phyloP scores from a whole-genome alignment of 2,113 vertebrate genomes.

The Corythornis vintsioides region DNA sequence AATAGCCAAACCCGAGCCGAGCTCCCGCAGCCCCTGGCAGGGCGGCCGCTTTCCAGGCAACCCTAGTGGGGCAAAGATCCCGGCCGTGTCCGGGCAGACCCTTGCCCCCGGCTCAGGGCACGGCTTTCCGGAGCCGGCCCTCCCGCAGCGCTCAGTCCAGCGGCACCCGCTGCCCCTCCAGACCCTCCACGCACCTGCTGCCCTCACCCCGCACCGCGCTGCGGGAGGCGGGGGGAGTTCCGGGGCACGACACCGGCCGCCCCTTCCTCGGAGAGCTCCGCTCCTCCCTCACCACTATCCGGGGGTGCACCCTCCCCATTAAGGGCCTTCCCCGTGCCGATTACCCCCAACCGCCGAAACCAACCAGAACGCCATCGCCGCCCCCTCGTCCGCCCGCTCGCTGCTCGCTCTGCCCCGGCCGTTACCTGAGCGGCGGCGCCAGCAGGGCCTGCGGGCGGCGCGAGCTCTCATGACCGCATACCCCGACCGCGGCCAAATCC shows the following conservation, averaged over 20 bases:
- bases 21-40: not conserved
- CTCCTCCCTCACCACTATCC: not conserved
- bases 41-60: not conserved
- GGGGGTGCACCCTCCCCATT: not conserved
- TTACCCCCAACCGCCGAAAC: too few relatives aligned
- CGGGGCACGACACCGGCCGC: not conserved
- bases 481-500: not conserved
- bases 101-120: not conserved
- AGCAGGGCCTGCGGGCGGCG: slow-evolving; percentile 6
- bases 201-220: not conserved
- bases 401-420: not conserved
- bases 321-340: not conserved
- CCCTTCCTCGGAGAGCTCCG: not conserved
- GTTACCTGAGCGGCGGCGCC: slow-evolving; percentile 49
- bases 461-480: slow-evolving; percentile 15
- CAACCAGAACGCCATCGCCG: not conserved
- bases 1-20: not conserved
- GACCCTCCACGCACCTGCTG: not conserved
- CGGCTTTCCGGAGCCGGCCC: not conserved
- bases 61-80: not conserved
- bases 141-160: not conserved
- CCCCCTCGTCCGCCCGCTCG: not conserved
- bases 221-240: too few relatives aligned
- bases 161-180: not conserved
- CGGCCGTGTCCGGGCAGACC: not conserved